Base-by-base conservation (phyloP, 2,888 invertebrate genomes). In the Beris morrisii region DNA sequence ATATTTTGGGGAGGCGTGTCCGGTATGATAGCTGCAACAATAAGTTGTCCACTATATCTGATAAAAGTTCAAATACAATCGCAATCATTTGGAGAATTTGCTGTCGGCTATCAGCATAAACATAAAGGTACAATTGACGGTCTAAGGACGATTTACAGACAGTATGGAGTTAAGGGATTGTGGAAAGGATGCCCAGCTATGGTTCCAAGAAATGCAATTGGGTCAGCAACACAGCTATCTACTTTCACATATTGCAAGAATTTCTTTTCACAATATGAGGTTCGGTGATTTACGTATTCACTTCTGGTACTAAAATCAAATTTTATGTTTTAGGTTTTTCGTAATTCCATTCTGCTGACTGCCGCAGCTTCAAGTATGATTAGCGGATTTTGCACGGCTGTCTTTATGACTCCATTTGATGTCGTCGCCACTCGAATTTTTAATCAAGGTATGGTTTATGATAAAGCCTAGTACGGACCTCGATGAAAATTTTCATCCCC, bases 341-440 rank as follows among this genome's bases (percentile, higher is more conserved):
- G 69, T 65, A 76, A 82, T 54, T 83, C 83, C 67, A 84, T 85
- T 54, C 78, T 87, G 73, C 71, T 85, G 55, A 84, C 84, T 65
- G 86, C 88, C 0, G 83, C 90, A 69, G 73, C 83, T 2, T 88
- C 92, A 7, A 90, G 92, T 74, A 84, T 91, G 75, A 79, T 91
- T 22, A 91, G 92, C 68, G 94, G 94, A 0, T 81, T 89, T 45
- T 87, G 87, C 52, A 88, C 93, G 30, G 88, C 89, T 5, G 72
- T 90, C 0, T 84, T 86, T 69, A 91, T 94, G 85, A 92, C 93
- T 66, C 95, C 95, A 0, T 89, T 95, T 75, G 95, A 95, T 79
- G 90, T 94, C 38, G 84, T 91, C 71, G 87, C 92, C 53, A 92
- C 93, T 13, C 84, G 95, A 70, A 84, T 95, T 68, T 95, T 93